These are phyloP conservation scores for Kryptolebias ocellatus DNA, from an alignment of 2,797 vertebrate species.

Conservation along the genomic window DNA sequence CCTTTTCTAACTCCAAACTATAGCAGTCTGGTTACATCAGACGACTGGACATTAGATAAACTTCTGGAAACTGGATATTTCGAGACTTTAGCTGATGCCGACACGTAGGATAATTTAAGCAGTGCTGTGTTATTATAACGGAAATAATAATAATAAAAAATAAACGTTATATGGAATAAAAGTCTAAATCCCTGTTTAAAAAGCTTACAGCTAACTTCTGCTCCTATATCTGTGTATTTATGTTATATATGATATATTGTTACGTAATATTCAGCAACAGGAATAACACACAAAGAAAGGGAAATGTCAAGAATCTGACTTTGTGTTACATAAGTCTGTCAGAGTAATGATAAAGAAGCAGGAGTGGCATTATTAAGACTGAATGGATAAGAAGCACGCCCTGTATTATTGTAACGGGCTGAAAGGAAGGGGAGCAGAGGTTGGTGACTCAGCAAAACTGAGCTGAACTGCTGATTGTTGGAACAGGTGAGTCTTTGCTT, in stretches of 20 bases:
- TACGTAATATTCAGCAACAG: background rate
- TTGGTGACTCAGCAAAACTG: slow-evolving; percentile 54
- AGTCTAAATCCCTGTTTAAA: too few relatives aligned
- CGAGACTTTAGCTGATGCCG: background rate
- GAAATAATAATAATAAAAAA: too few relatives aligned
- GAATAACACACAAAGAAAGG: background rate
- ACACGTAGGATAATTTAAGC: background rate
- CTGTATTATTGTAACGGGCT: background rate
- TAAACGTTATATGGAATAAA: too few relatives aligned
- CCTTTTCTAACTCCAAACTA: background rate
- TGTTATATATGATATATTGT: too few relatives aligned
- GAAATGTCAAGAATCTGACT: background rate
- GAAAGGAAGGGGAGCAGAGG: background rate
- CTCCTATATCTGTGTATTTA: background rate
- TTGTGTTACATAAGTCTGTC: background rate
- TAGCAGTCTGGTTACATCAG: slow-evolving; percentile 2
- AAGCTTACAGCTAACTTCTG: too few relatives aligned
- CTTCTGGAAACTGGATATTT: accelerated
- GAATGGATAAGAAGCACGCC: background rate
- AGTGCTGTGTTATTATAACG: slow-evolving; percentile 1
- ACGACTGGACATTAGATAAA: background rate
- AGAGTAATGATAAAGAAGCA: background rate
- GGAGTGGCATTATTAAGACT: background rate
- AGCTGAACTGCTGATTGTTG: background rate
- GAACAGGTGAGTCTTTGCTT: slow-evolving; percentile 24